phyloP scores from a whole-genome alignment of 37 sponge, comb jelly and placozoan genomes.

The Ephydatia muelleri region DNA sequence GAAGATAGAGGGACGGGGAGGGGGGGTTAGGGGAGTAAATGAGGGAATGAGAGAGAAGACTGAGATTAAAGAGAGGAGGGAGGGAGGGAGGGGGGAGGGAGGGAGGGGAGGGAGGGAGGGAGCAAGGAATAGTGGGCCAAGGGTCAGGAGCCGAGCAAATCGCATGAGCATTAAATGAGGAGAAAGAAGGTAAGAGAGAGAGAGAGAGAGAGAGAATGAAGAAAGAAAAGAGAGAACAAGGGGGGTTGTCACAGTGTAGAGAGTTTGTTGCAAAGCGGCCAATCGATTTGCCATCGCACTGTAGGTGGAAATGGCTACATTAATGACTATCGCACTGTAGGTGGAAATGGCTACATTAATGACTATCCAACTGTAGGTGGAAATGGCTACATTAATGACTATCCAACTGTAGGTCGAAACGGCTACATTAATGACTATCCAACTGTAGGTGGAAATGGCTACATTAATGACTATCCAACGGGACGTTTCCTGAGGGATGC shows the following conservation, averaged over 20 bases:
- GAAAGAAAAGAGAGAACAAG: no score
- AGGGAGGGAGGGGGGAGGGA: slow-evolving; percentile 12
- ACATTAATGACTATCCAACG: slow-evolving; percentile 95
- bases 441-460: no score
- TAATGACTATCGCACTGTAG: slow-evolving; percentile 91
- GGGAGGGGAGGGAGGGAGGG: slow-evolving; percentile 1
- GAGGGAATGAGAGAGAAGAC: background rate
- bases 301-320: slow-evolving; percentile 97
- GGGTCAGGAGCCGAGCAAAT: no score
- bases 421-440: no score
- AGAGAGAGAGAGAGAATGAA: no score
- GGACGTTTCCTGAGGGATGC: slow-evolving; percentile 85
- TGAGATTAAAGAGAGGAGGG: slow-evolving; percentile 4
- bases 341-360: no score
- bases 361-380: slow-evolving; percentile 68
- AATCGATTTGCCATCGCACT: no score
- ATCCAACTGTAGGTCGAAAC: no score
- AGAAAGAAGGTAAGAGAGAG: background rate
- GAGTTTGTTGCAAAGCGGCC: no score
- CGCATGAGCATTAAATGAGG: background rate
- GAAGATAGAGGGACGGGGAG: no score
- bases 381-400: no score
- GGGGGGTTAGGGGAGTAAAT: background rate
- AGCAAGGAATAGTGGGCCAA: background rate
- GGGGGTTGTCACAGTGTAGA: no score